phyloP scores from a whole-genome alignment of 2,113 vertebrate genomes.

The Lontra canadensis region DNA sequence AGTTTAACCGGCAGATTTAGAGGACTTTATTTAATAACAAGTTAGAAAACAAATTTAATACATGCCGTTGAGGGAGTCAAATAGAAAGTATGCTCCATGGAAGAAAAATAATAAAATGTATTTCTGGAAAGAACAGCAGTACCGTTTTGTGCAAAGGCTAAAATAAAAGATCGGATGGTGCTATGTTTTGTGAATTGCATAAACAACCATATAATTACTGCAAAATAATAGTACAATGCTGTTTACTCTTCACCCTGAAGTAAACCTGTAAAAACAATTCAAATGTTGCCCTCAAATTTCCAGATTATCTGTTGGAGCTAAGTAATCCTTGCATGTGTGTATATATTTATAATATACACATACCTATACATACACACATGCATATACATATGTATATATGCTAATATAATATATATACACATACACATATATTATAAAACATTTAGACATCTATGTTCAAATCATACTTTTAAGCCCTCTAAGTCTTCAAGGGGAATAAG shows the following conservation, averaged over 20 bases:
- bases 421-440: neutral
- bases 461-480: neutral
- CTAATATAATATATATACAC: neutral
- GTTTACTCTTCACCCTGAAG: neutral
- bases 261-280: neutral
- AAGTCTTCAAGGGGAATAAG: neutral
- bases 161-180: neutral
- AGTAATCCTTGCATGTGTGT: neutral
- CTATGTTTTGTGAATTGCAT: neutral
- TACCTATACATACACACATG: neutral
- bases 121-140: neutral
- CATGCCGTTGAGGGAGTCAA: neutral
- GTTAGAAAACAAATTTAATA: conserved; percentile 28
- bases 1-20: neutral
- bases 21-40: conserved; percentile 18
- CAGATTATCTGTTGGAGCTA: neutral
- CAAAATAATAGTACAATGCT: neutral
- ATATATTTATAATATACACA: neutral
- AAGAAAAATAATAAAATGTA: neutral
- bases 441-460: neutral
- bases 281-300: neutral
- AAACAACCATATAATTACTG: neutral
- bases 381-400: neutral
- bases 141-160: neutral
- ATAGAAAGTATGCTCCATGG: neutral